These are phyloP conservation scores for Drosophila eugracilis DNA, from an alignment of 1,140 invertebrate genomes.

Conservation along the genomic window DNA sequence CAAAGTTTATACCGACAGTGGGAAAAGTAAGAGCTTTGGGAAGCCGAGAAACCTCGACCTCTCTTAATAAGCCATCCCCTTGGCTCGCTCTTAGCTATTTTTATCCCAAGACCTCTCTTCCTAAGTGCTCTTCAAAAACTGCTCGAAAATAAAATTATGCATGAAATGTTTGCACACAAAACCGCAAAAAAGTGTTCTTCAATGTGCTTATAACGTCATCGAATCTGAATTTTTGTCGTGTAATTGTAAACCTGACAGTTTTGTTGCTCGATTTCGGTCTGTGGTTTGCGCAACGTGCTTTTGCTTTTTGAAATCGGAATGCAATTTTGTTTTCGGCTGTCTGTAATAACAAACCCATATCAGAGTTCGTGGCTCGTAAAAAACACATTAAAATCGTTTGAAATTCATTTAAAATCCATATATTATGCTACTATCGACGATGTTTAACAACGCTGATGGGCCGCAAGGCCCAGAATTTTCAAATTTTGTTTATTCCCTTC, in stretches of 20 bases:
- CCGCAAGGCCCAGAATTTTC: conserved; percentile 30
- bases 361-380: conserved; percentile 54
- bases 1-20: background rate
- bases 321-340: conserved; percentile 48
- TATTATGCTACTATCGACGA: conserved; percentile 45
- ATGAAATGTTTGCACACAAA: conserved; percentile 37
- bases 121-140: conserved; percentile 24
- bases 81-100: conserved; percentile 23
- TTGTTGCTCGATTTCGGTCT: conserved; percentile 22
- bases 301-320: conserved; percentile 50
- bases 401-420: conserved; percentile 74
- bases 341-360: conserved; percentile 66
- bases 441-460: conserved; percentile 35
- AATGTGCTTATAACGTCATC: conserved; percentile 56
- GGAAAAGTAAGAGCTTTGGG: conserved; percentile 5
- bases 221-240: conserved; percentile 66
- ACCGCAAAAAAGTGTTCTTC: conserved; percentile 31
- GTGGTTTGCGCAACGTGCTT: conserved; percentile 72
- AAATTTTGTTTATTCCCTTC: conserved; percentile 9
- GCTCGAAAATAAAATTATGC: conserved; percentile 32
- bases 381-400: conserved; percentile 71
- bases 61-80: conserved; percentile 36
- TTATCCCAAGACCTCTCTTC: conserved; percentile 18
- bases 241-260: conserved; percentile 57
- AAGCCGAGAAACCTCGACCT: background rate